Evolutionary conservation across 2,888 invertebrate species (phyloP), one percentile per base, ranked within the genome.

Genomic region (Dione juno): DNA sequence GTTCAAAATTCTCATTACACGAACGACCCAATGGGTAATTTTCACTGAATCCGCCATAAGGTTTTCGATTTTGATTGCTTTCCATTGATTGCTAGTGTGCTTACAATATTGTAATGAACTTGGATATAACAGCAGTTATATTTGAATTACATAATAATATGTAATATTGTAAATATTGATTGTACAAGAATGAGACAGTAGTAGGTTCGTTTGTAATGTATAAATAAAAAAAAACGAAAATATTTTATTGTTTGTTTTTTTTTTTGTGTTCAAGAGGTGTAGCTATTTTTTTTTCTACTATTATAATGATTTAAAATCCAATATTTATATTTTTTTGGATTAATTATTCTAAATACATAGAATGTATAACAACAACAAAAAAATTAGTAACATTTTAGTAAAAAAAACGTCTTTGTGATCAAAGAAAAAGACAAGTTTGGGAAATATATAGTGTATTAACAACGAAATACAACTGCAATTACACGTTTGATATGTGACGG

Each of bases 11-110:
- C 52, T 53, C 58, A 66, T 70, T 66, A 66, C 50, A 52, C 21
- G 28, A 54, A 19, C 52, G 40, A 40, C 54, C 41, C 41, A 10
- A 61, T 43, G 16, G 35, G 43, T 67, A 35, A 66, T 59, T 61
- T 41, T 45, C 40, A 37, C 50, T 63, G 53, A 52, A 59, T 59
- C 28, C 16, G 40, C 43, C 19, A 66, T 64, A 61, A 52, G 35
- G 59, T 59, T 61, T 66, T 59, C 66, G 41, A 66, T 66, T 66
- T 70, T 70, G 65, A 70, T 66, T 66, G 66, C 59, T 66, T 48
- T 9, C 28, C 59, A 66, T 66, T 70, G 52, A 70, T 70, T 65
- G 41, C 41, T 58, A 37, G 59, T 28, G 9, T 69, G 59, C 61
- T 70, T 70, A 59, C 66, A 43, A 61, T 59, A 59, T 53, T 66